phyloP scores from a whole-genome alignment of 53 echinoderm and acorn worm genomes.

The Temnopleurus reevesii region DNA sequence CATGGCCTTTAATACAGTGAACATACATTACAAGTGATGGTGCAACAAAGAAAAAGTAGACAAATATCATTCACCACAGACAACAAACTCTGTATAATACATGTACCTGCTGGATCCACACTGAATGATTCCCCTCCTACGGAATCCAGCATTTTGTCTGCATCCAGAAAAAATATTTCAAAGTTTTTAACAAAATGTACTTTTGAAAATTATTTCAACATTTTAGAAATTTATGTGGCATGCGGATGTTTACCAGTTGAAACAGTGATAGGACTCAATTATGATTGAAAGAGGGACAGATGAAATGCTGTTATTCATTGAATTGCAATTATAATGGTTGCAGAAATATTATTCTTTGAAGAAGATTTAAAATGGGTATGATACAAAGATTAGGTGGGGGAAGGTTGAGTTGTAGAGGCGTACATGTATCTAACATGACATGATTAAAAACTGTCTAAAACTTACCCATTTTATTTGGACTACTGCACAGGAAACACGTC shows the following conservation, averaged over 20 bases:
- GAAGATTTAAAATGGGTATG: background rate
- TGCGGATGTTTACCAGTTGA: no score
- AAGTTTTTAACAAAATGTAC: background rate
- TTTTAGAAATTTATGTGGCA: no score
- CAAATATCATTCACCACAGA: no score
- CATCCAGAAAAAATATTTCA: background rate
- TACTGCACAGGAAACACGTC: conserved; percentile 94
- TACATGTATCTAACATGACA: no score
- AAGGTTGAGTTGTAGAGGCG: background rate
- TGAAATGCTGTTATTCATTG: no score
- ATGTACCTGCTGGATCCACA: no score
- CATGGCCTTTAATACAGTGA: background rate
- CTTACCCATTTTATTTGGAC: conserved; percentile 87
- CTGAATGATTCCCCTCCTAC: background rate
- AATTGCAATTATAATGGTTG: no score
- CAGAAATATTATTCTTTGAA: background rate
- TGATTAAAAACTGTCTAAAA: background rate
- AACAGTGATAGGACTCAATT: no score
- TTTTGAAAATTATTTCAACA: no score
- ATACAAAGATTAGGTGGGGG: background rate
- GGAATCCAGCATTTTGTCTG: conserved; percentile 5
- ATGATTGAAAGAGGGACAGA: no score
- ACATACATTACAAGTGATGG: background rate
- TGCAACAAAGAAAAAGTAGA: no score
- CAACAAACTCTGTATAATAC: no score